These are phyloP conservation scores for Ceryle rudis DNA, from an alignment of 2,797 vertebrate genomes.

Conservation along the genomic window DNA sequence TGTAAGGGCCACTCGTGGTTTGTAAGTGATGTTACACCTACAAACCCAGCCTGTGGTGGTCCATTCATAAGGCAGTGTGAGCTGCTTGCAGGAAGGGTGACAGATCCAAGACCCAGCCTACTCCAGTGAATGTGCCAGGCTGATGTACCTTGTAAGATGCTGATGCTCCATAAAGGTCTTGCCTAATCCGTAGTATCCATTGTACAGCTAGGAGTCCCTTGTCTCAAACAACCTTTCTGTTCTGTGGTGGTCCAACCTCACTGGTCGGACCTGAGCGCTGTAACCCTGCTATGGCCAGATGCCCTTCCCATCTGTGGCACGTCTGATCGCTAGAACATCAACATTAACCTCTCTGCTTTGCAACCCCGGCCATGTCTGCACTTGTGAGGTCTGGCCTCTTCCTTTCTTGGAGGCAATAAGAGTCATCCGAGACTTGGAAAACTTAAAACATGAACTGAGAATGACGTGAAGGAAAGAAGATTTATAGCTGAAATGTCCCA, in stretches of 20 bases:
- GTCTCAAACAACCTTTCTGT: background rate
- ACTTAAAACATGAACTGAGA: background rate
- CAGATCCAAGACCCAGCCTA: background rate
- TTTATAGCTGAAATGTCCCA: background rate
- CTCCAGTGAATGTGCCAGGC: background rate
- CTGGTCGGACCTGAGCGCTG: background rate
- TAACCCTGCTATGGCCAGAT: background rate
- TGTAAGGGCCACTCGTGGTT: background rate
- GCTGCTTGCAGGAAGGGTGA: background rate
- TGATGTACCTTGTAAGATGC: background rate
- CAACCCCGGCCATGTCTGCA: background rate
- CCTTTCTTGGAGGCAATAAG: background rate
- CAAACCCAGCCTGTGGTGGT: background rate
- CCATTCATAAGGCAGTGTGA: background rate
- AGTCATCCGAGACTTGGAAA: background rate
- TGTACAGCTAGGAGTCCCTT: background rate
- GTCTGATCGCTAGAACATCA: accelerated
- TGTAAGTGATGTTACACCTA: background rate
- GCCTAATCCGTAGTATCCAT: background rate
- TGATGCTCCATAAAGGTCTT: background rate
- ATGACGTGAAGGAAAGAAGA: background rate
- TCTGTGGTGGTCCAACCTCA: background rate
- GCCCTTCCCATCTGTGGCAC: background rate
- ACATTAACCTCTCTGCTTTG: background rate
- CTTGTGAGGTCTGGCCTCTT: background rate